phyloP scores from a whole-genome alignment of 1,140 invertebrate species.

The Pseudomyrmex flavicornis region DNA sequence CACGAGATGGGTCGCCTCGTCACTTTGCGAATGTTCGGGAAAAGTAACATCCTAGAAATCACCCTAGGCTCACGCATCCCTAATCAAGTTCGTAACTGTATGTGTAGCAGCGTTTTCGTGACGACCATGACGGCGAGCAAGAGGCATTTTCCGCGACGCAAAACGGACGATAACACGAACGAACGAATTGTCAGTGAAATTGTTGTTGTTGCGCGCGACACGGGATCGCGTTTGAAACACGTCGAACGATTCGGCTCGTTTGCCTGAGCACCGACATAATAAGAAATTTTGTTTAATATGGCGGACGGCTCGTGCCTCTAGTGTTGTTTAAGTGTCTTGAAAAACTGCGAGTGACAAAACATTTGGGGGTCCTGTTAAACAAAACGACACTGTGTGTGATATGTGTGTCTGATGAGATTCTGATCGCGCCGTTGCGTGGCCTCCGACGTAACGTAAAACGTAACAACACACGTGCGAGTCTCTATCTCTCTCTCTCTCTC shows the following conservation, averaged over 20 bases:
- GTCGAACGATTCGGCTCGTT: neutral
- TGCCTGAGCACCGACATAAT: slow-evolving; percentile 71
- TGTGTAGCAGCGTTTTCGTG: neutral
- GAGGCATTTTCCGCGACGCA: no score
- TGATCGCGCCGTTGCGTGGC: slow-evolving; percentile 27
- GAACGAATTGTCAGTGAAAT: neutral
- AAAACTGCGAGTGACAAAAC: slow-evolving; percentile 70
- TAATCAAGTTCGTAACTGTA: slow-evolving; percentile 53
- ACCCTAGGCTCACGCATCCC: slow-evolving; percentile 12
- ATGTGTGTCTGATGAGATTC: slow-evolving; percentile 59
- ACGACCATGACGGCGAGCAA: neutral
- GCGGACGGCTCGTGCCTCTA: slow-evolving; percentile 76
- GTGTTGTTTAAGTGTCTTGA: slow-evolving; percentile 78
- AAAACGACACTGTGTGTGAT: slow-evolving; percentile 58
- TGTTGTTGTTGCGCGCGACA: neutral
- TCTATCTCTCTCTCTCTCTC: neutral
- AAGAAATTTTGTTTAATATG: slow-evolving; percentile 76
- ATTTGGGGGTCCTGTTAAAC: slow-evolving; percentile 62
- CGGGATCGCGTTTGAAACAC: neutral
- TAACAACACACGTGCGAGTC: slow-evolving; percentile 37
- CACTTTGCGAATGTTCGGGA: no score
- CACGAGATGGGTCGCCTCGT: no score
- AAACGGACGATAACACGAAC: no score
- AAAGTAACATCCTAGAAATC: slow-evolving; percentile 17
- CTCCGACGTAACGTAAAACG: neutral